Evolutionary conservation across 2,888 invertebrate genomes (phyloP).

Genomic region (Drosophila gaucha): DNA sequence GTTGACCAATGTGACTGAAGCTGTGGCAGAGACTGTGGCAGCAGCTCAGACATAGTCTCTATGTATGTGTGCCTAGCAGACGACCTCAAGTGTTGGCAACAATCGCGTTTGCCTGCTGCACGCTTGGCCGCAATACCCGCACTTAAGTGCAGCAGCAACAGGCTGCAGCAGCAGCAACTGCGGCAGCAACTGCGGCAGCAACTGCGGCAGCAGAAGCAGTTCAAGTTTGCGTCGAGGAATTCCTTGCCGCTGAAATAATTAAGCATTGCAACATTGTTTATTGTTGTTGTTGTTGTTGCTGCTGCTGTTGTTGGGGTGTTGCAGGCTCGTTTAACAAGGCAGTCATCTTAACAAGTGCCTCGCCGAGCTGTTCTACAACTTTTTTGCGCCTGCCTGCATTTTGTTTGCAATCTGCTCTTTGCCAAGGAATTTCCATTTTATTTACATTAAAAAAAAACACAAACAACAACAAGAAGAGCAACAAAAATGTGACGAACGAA

Average conservation of each 20-base stretch:
- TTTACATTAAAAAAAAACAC: conserved; percentile 60
- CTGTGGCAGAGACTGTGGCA: conserved; percentile 22
- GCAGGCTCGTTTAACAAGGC: conserved; percentile 80
- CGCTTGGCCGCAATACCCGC: conserved; percentile 65
- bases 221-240: conserved; percentile 76
- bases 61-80: conserved; percentile 45
- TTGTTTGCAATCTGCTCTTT: conserved; percentile 35
- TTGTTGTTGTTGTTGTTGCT: conserved; percentile 50
- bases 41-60: not conserved
- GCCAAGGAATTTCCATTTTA: conserved; percentile 74
- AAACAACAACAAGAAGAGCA: not conserved
- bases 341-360: conserved; percentile 78
- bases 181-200: conserved; percentile 47
- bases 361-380: conserved; percentile 69
- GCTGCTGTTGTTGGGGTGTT: conserved; percentile 65
- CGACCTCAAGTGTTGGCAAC: conserved; percentile 76
- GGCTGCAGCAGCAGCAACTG: conserved; percentile 36
- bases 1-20: conserved; percentile 68
- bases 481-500: conserved; percentile 60
- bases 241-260: conserved; percentile 81
- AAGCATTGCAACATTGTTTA: conserved; percentile 80
- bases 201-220: conserved; percentile 66
- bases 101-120: conserved; percentile 65
- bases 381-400: conserved; percentile 39
- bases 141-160: conserved; percentile 50